Conservation (phyloP, 30 jellyfish, hydroid and myxozoan genomes). For the Turritopsis dohrnii region DNA sequence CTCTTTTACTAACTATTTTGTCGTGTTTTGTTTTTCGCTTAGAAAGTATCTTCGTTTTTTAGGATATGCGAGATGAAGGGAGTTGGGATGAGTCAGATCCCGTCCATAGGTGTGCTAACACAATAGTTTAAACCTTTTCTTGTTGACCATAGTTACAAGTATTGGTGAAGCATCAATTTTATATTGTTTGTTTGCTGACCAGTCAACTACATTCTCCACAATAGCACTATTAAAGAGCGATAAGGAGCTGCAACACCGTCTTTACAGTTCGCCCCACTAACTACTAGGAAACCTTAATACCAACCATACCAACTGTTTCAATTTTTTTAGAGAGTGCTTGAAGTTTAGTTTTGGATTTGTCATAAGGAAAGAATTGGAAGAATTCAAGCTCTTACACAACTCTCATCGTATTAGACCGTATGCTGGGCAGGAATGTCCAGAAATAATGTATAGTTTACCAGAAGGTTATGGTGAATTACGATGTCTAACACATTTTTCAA, state of each 20-base stretch:
- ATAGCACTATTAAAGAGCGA: neutral
- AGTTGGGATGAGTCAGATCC: conserved; percentile 21
- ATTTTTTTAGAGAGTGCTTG: neutral
- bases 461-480: conserved; percentile 9
- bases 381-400: conserved; percentile 8
- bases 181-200: neutral
- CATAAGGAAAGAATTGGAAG: neutral
- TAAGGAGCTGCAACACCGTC: neutral
- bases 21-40: neutral
- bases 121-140: neutral
- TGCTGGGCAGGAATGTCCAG: conserved; percentile 13
- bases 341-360: neutral
- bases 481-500: neutral
- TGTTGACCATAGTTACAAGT: neutral
- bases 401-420: neutral
- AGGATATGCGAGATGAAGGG: conserved; percentile 23
- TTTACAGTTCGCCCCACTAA: neutral
- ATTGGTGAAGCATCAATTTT: neutral
- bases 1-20: neutral
- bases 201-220: neutral
- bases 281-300: neutral
- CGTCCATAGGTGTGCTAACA: neutral
- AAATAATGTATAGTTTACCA: neutral
- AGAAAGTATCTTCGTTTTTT: neutral
- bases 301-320: neutral